Percentiles rank a stretch among this genome's conserved stretches.
These are phyloP conservation scores for Aporrectodea caliginosa DNA, from an alignment of 1,140 invertebrate species.

Conservation along the genomic window DNA sequence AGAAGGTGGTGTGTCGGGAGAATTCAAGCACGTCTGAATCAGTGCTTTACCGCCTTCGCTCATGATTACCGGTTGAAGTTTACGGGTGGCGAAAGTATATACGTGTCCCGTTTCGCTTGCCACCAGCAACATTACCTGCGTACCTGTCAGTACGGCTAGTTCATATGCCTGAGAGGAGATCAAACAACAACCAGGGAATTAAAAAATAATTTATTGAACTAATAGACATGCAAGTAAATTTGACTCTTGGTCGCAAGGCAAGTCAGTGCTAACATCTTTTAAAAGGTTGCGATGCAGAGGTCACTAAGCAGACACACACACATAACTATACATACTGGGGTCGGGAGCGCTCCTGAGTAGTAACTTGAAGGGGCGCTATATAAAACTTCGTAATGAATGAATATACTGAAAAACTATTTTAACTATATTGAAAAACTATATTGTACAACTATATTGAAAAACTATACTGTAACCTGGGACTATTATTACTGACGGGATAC, in stretches of 20 bases:
- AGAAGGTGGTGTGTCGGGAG: not conserved
- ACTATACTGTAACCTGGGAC: no score
- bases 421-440: no score
- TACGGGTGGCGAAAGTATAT: conserved; percentile 98
- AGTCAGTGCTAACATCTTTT: not conserved
- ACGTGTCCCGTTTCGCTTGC: conserved; percentile 75
- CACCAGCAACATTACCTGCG: conserved; percentile 73
- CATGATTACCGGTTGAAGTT: conserved; percentile 99
- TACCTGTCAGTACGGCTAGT: conserved; percentile 95
- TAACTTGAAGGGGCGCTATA: no score
- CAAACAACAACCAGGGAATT: conserved; percentile 25
- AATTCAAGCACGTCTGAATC: conserved; percentile 95
- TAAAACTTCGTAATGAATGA: no score
- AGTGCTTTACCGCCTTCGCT: conserved; percentile 96
- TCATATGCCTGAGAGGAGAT: conserved; percentile 82
- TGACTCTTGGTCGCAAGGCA: not conserved
- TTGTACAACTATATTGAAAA: not conserved
- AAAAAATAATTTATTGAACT: not conserved
- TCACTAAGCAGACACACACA: not conserved
- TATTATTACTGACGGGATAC: no score
- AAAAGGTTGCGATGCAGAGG: not conserved
- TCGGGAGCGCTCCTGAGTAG: no score
- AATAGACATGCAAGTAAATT: not conserved
- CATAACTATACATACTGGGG: not conserved
- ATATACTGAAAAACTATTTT: not conserved